phyloP scores from a whole-genome alignment of 2,797 vertebrate genomes.

The Cygnus olor region DNA sequence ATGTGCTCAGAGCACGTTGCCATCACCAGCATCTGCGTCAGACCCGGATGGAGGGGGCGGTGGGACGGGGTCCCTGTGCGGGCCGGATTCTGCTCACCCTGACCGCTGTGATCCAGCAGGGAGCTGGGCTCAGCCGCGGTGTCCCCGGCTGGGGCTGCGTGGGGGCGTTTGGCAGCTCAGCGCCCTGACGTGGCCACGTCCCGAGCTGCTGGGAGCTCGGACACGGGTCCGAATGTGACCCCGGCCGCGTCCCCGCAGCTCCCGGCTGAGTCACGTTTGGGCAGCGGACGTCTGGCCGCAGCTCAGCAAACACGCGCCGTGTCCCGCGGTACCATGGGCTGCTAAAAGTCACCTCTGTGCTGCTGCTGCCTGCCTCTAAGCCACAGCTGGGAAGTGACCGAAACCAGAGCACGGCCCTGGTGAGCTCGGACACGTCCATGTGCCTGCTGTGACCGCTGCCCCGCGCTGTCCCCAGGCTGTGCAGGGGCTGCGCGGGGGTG shows the following conservation, averaged over 20 bases:
- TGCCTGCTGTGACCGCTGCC: neutral
- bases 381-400: neutral
- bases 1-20: neutral
- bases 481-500: neutral
- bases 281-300: neutral
- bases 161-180: too few relatives aligned
- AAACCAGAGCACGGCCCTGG: rapidly evolving
- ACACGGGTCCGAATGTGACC: neutral
- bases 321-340: neutral
- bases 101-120: neutral
- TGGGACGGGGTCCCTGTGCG: neutral
- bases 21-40: neutral
- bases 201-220: too few relatives aligned
- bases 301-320: neutral
- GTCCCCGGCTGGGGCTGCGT: too few relatives aligned
- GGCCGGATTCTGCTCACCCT: neutral
- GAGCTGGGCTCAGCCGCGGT: neutral
- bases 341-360: neutral
- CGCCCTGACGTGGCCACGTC: too few relatives aligned
- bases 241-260: too few relatives aligned
- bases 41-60: neutral
- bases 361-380: neutral
- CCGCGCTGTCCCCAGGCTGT: neutral
- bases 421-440: too few relatives aligned
- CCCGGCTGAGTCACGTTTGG: neutral